Evolutionary conservation across 2,888 invertebrate species (phyloP).

Genomic region (Drosophila limbata): DNA sequence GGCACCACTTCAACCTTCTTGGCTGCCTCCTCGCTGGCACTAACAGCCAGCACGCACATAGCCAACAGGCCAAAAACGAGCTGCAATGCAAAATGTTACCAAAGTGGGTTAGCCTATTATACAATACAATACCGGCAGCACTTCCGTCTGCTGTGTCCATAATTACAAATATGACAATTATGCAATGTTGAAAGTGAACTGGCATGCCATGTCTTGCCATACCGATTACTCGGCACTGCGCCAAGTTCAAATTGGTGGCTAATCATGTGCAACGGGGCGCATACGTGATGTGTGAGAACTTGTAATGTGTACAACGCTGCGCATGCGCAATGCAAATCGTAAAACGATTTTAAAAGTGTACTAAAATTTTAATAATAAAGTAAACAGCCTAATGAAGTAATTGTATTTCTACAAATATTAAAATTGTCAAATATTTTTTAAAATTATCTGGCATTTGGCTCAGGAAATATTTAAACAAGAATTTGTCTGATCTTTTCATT

Average conservation of each 20-base stretch:
- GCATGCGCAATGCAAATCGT: slow-evolving; percentile 17
- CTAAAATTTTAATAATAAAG: background rate
- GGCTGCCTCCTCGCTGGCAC: slow-evolving; percentile 87
- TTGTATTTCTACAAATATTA: background rate
- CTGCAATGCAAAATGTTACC: slow-evolving; percentile 65
- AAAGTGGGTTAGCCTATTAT: slow-evolving; percentile 54
- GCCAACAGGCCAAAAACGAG: slow-evolving; percentile 86
- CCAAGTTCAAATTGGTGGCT: slow-evolving; percentile 65
- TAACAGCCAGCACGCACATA: slow-evolving; percentile 87
- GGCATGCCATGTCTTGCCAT: slow-evolving; percentile 20
- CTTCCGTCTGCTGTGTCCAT: slow-evolving; percentile 64
- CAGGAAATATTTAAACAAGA: too few relatives aligned
- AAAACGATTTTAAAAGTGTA: background rate
- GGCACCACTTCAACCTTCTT: slow-evolving; percentile 84
- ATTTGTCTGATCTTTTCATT: too few relatives aligned
- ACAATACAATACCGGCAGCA: slow-evolving; percentile 45
- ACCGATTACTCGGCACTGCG: slow-evolving; percentile 48
- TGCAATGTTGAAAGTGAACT: slow-evolving; percentile 55
- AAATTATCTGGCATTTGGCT: too few relatives aligned
- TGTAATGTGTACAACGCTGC: slow-evolving; percentile 9
- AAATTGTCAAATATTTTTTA: background rate
- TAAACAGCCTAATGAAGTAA: background rate
- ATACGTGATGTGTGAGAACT: slow-evolving; percentile 60
- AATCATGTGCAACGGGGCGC: slow-evolving; percentile 48
- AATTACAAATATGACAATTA: slow-evolving; percentile 70